These are phyloP conservation scores for Smutsia gigantea DNA, from an alignment of 2,797 vertebrate species.

Conservation along the genomic window DNA sequence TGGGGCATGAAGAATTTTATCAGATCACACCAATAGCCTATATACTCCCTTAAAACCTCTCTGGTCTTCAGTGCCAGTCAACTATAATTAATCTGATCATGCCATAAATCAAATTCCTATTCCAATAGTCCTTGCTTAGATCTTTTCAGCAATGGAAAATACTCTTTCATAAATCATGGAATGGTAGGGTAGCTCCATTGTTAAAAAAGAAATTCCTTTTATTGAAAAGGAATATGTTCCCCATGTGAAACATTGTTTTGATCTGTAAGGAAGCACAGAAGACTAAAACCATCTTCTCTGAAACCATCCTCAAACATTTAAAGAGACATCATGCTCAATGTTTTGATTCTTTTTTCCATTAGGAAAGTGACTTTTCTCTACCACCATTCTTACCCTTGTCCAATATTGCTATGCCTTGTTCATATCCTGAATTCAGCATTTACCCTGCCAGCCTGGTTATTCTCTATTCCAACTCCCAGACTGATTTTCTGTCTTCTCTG, in stretches of 20 bases:
- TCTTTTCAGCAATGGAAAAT: background rate
- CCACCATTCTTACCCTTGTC: background rate
- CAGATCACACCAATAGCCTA: background rate
- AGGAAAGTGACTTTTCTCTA: background rate
- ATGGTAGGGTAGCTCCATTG: background rate
- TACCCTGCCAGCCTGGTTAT: background rate
- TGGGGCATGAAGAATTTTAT: too few relatives aligned
- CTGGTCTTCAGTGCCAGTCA: background rate
- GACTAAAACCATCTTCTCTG: background rate
- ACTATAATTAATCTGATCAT: background rate
- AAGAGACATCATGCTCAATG: background rate
- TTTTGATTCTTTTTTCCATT: background rate
- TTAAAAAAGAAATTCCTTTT: background rate
- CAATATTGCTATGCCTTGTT: background rate
- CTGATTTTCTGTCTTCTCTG: background rate
- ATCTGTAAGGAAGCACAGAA: background rate
- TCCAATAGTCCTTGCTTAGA: background rate
- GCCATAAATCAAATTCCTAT: background rate
- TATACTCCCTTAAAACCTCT: background rate
- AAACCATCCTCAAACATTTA: background rate
- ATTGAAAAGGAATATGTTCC: background rate
- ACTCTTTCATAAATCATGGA: background rate
- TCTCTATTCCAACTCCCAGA: background rate
- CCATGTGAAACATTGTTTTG: background rate
- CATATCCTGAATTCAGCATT: background rate